phyloP scores from a whole-genome alignment of 1,140 invertebrate species.

The Bradysia coprophila region DNA sequence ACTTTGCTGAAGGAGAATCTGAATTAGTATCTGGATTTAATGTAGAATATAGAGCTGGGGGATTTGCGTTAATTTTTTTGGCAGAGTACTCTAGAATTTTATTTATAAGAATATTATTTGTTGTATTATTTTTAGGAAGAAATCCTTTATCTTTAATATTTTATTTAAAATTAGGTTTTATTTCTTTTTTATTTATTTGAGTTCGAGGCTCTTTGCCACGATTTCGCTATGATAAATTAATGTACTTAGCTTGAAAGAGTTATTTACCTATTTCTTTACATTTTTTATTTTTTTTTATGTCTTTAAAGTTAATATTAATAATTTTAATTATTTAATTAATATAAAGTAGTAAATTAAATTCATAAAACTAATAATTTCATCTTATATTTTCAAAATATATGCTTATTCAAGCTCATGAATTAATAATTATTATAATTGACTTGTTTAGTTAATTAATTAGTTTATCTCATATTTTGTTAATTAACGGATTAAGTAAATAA shows the following conservation, averaged over 20 bases:
- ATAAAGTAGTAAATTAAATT: conserved; percentile 29
- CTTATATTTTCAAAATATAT: conserved; percentile 44
- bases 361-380: conserved; percentile 31
- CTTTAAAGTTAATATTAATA: conserved; percentile 17
- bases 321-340: conserved; percentile 14
- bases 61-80: conserved; percentile 57
- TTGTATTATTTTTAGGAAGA: conserved; percentile 29
- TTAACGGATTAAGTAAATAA: conserved; percentile 28
- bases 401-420: conserved; percentile 37
- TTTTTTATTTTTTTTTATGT: conserved; percentile 27
- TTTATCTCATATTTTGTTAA: conserved; percentile 29
- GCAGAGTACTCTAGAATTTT: conserved; percentile 47
- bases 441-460: conserved; percentile 23
- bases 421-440: too few species aligned
- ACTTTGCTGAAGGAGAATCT: conserved; percentile 55
- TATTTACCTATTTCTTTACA: conserved; percentile 31
- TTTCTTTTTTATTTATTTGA: conserved; percentile 34
- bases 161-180: conserved; percentile 28
- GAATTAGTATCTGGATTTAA: conserved; percentile 62
- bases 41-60: conserved; percentile 43
- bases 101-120: conserved; percentile 38
- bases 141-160: conserved; percentile 24
- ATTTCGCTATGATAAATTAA: conserved; percentile 39
- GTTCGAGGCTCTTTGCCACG: conserved; percentile 33
- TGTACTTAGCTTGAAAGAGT: conserved; percentile 33